Evolutionary conservation across 2,113 vertebrate genomes (phyloP).

Genomic region (Catharus minimus): DNA sequence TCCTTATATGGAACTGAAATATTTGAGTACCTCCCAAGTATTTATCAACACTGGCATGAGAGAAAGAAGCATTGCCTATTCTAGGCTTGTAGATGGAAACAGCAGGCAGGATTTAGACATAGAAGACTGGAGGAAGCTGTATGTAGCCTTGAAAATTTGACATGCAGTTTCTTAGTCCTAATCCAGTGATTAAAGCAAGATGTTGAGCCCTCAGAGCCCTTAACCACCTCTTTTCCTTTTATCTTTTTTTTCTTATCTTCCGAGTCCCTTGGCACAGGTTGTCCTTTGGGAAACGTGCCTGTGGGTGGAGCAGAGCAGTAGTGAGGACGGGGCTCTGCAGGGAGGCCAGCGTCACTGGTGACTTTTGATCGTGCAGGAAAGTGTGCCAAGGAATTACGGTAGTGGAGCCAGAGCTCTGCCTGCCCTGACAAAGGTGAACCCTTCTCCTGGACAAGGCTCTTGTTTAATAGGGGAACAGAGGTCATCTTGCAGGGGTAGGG

Average conservation of each 20-base stretch:
- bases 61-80: slow-evolving; percentile 32
- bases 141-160: not conserved
- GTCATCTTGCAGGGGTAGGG: fast-evolving
- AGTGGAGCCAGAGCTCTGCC: not conserved
- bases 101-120: not conserved
- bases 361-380: not conserved
- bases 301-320: not conserved
- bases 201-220: not conserved
- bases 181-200: not conserved
- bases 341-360: not conserved
- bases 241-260: not conserved
- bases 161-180: not conserved
- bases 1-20: slow-evolving; percentile 30
- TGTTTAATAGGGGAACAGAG: not conserved
- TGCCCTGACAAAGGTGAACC: not conserved
- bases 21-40: slow-evolving; percentile 28
- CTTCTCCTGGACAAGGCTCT: not conserved
- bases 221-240: not conserved
- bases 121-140: not conserved
- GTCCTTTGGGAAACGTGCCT: fast-evolving
- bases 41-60: slow-evolving; percentile 12
- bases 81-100: slow-evolving; percentile 4
- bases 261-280: not conserved
- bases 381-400: not conserved
- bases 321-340: not conserved